Conservation (phyloP, 2,888 invertebrate species). For the Apodemia mormo region DNA sequence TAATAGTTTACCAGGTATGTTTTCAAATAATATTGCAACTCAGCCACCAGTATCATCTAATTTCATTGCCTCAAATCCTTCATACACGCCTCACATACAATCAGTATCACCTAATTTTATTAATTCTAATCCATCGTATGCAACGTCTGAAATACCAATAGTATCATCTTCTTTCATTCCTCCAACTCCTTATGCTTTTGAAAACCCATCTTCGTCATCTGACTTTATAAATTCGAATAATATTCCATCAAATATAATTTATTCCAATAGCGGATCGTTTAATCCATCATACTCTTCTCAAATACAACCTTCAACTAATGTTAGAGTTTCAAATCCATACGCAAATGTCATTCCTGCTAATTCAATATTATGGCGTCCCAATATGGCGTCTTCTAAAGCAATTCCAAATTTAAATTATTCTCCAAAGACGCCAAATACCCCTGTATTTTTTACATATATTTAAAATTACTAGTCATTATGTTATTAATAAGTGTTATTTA, state of each 20-base stretch:
- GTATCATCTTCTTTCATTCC: neutral
- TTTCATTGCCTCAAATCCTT: neutral
- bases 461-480: neutral
- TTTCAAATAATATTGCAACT: neutral
- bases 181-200: neutral
- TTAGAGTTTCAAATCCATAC: neutral
- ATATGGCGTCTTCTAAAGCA: neutral
- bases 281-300: neutral
- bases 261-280: neutral
- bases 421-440: neutral
- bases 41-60: neutral
- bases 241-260: neutral
- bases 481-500: constrained; percentile 1
- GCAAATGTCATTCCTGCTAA: neutral
- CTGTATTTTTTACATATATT: neutral
- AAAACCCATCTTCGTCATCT: neutral
- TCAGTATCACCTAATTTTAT: neutral
- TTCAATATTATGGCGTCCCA: neutral
- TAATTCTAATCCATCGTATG: neutral
- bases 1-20: neutral
- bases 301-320: neutral
- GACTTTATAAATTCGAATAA: neutral
- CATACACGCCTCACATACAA: neutral
- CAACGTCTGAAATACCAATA: neutral
- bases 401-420: neutral